Evolutionary conservation across 2,888 invertebrate species (phyloP).

Genomic region (Ernsta delagoae): DNA sequence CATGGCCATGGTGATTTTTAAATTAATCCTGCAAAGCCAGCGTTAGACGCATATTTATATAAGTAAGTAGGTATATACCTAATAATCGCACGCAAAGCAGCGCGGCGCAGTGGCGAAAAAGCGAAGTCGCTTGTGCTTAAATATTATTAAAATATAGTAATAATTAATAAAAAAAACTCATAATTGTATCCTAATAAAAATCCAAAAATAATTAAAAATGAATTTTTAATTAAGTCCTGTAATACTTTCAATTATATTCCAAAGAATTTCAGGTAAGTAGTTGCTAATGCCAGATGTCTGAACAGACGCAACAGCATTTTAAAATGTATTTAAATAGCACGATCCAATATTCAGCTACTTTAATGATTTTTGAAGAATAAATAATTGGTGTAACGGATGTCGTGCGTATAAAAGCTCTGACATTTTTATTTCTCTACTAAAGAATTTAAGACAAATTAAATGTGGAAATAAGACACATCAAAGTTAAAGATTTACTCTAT

Average conservation of each 20-base stretch:
- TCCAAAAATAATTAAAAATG: no score
- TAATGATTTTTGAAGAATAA: slow-evolving; percentile 10
- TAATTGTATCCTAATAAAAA: no score
- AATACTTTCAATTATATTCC: neutral
- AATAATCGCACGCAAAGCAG: slow-evolving; percentile 27
- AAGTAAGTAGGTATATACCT: no score
- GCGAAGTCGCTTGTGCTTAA: slow-evolving; percentile 16
- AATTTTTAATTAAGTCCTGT: no score
- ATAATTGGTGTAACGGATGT: neutral
- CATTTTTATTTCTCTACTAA: slow-evolving; percentile 7
- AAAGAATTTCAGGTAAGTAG: no score
- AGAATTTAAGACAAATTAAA: neutral
- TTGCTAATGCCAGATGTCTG: no score
- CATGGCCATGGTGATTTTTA: slow-evolving; percentile 52
- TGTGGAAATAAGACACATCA: neutral
- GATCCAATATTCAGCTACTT: neutral
- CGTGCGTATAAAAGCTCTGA: slow-evolving; percentile 8
- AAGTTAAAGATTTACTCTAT: slow-evolving; percentile 4
- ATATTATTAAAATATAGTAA: no score
- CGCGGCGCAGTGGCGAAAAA: slow-evolving; percentile 26
- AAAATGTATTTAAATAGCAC: neutral
- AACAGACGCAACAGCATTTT: slow-evolving; percentile 16
- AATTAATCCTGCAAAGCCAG: slow-evolving; percentile 34
- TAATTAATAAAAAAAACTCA: no score
- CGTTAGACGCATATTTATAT: slow-evolving; percentile 14